Percentiles rank a stretch among this genome's conserved stretches.
Conservation (phyloP, 2,888 invertebrate species). For the Aromia moschata region DNA sequence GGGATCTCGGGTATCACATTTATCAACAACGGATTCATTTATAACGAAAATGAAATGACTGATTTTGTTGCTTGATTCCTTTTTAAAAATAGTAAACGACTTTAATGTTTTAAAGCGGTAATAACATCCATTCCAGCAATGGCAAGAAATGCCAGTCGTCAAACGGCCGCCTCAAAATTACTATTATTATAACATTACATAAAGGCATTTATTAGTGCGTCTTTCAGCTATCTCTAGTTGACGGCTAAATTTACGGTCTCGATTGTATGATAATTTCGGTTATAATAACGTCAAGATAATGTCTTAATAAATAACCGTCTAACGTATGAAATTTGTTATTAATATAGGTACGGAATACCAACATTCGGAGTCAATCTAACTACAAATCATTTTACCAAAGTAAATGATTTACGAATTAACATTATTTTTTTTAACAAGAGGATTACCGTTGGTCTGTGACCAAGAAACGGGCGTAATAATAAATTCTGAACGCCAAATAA, state of each 20-base stretch:
- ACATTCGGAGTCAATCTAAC: too few species aligned
- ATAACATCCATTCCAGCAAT: background rate
- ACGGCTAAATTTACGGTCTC: background rate
- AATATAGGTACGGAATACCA: too few species aligned
- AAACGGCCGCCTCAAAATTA: background rate
- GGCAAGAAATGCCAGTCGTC: background rate
- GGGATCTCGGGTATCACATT: background rate
- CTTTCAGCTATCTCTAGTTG: background rate
- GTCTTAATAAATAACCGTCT: too few species aligned
- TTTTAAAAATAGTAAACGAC: background rate
- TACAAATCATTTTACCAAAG: too few species aligned
- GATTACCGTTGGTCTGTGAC: too few species aligned
- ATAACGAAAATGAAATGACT: background rate
- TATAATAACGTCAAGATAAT: too few species aligned
- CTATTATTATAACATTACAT: too few species aligned
- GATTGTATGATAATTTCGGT: background rate
- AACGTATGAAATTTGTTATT: too few species aligned
- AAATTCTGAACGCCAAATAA: too few species aligned
- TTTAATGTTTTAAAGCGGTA: background rate
- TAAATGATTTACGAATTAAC: too few species aligned
- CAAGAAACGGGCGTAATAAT: too few species aligned
- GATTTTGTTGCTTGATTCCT: background rate
- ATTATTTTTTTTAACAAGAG: too few species aligned
- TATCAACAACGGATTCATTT: slow-evolving; percentile 4
- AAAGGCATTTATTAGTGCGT: background rate